Percentiles rank a stretch among this genome's conserved stretches.
Evolutionary conservation across 2,797 vertebrate species (phyloP).

Genomic region (Sebastes minor): DNA sequence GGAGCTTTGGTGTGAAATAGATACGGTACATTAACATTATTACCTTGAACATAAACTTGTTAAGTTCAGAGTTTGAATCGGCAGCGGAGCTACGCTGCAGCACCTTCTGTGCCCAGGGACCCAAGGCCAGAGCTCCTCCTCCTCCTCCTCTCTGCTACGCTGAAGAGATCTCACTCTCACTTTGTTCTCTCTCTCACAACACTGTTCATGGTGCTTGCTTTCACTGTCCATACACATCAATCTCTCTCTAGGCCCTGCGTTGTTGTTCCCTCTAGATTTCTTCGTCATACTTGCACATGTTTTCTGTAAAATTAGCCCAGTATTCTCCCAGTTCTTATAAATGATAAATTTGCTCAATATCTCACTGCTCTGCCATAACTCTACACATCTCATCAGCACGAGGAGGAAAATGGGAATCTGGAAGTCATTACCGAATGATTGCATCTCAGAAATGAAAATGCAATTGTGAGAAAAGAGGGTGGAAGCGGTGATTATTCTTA

Average conservation of each 20-base stretch:
- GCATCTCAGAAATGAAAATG: conserved; percentile 69
- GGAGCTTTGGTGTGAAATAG: not conserved
- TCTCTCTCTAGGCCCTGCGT: conserved; percentile 2
- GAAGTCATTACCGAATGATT: conserved; percentile 76
- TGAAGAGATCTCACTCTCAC: conserved; percentile 58
- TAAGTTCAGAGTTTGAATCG: conserved; percentile 37
- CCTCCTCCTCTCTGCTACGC: conserved; percentile 64
- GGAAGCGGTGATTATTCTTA: conserved; percentile 42
- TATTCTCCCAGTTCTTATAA: conserved; percentile 19
- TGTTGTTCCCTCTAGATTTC: conserved; percentile 27
- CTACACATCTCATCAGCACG: conserved; percentile 34
- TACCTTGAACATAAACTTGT: conserved; percentile 5
- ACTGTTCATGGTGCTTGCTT: conserved; percentile 25
- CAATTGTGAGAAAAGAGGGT: conserved; percentile 45
- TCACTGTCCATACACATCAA: conserved; percentile 17
- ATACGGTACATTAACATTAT: not conserved
- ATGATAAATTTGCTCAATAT: conserved; percentile 37
- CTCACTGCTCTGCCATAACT: conserved; percentile 33
- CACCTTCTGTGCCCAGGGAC: conserved; percentile 92
- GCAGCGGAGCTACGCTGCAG: conserved; percentile 69
- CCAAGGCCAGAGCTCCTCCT: conserved; percentile 88
- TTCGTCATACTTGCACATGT: conserved; percentile 1
- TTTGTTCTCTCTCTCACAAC: conserved; percentile 51
- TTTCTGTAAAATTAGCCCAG: conserved; percentile 26
- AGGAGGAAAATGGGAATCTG: conserved; percentile 61